Base-by-base conservation (phyloP, 2,113 vertebrate genomes). In the Percopsis transmontana region DNA sequence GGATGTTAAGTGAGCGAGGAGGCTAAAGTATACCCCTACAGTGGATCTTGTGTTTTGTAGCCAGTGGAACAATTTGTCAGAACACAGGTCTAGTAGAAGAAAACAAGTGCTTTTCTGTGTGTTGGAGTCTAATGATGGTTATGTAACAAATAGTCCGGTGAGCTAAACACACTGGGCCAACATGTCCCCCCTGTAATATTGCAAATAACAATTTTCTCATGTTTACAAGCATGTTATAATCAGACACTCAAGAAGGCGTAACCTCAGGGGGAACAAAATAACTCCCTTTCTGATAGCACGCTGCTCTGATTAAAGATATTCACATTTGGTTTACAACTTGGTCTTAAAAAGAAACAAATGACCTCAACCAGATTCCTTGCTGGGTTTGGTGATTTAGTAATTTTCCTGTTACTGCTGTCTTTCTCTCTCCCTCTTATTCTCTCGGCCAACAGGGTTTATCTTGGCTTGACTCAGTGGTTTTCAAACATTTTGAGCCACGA, bases 91-190 rank as follows among this genome's bases (percentile, higher is more conserved):
- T 41, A 54, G 64, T 20, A 7, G 61, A 39, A 10, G 51, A 77
- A 66, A 77, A 82, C 68, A 76, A 72, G 42, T 41, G 14, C 55
- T 62, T 70, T 69, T 70, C 38, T 64, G 8, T 59, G 67, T 1
- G 62, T 45, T 40, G 50, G 56, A 63, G 70, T 64, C 57, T 59
- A 62, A 69, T 1, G 48, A 52, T 15, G 47, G 44, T 59, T 62
- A 10, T 57, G 38, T 74, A 70, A 74, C 50, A 8, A 45, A 5
- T n/a, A 48, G 47, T 5, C 16, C 27, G 47, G 45, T 13, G 51
- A 44, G 76, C 78, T 59, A 27, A 59, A 77, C 56, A 66, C n/a
- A 8, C 23, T 10, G 14, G 21, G 53, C 2, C 15, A 70, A 71
- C 52, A 23, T 44, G 27, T 59, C 7, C 15, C 45, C 70, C 62